A percentile compares a stretch with the other conserved stretches of the same genome.
These are phyloP conservation scores for Phalera bucephala DNA, from an alignment of 2,888 invertebrate species.

Conservation along the genomic window DNA sequence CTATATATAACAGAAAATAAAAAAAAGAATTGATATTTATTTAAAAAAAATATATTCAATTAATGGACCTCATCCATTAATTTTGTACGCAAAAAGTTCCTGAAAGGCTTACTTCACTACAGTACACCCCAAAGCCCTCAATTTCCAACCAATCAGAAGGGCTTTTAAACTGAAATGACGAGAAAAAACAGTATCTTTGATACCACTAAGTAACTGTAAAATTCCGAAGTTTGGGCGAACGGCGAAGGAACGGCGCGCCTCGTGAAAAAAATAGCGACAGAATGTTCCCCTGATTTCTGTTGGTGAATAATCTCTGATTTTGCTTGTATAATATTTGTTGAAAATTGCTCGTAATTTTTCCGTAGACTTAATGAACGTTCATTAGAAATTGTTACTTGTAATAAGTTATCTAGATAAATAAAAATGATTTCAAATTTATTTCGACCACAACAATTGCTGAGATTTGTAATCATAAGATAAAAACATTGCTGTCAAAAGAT, in stretches of 20 bases:
- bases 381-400: neutral
- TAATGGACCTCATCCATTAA: too few relatives aligned
- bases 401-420: too few relatives aligned
- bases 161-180: constrained; percentile 15
- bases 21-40: too few relatives aligned
- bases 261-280: constrained; percentile 19
- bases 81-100: neutral
- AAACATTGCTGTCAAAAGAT: too few relatives aligned
- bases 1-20: too few relatives aligned
- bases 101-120: too few relatives aligned
- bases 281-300: constrained; percentile 21
- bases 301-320: constrained; percentile 44
- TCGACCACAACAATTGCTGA: too few relatives aligned
- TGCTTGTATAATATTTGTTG: constrained; percentile 39
- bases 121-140: too few relatives aligned
- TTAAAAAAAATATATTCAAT: too few relatives aligned
- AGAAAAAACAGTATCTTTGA: constrained; percentile 20
- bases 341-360: constrained; percentile 38
- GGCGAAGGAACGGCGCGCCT: neutral
- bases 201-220: constrained; percentile 25
- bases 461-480: too few relatives aligned
- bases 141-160: constrained; percentile 19
- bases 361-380: constrained; percentile 1
- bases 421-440: too few relatives aligned
- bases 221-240: constrained; percentile 11